Base-by-base conservation (phyloP, 2,113 vertebrate species). In the Hippopotamus amphibius region DNA sequence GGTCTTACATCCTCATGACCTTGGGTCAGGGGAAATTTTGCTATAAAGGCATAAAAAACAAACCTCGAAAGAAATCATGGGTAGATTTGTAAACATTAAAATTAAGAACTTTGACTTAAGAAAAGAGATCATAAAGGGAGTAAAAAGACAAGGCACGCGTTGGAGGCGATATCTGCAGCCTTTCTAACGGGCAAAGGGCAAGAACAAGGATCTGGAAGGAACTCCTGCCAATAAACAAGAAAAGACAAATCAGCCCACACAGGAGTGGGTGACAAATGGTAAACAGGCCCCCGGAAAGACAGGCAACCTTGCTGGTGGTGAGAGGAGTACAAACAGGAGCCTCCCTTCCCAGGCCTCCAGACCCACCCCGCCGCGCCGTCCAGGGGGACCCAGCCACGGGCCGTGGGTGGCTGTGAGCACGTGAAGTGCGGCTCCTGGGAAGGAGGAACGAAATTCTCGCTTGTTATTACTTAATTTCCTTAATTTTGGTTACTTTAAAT, bases 211-310 rank as follows among this genome's bases (percentile, higher is more conserved):
- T 21, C 2, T 9, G 22, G 14, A 9, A 65, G 28, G 53, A 46
- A 4, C 3, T 50, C 22, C 59, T 41, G 0, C 3, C 30, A 50
- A 16, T 13, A 17, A 1, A 7, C 14, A 53, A 15, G 33, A 28
- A 19, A 21, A 30, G 43, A 76, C 43, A 28, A 28, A 28, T 24
- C 30, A 9, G 24, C 9, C 7, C 19, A 22, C 6, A 15, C 33
- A 15, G 5, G 30, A 65, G 55, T 57, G 55, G 55, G 6, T 57
- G 55, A 57, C 55, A 21, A 57, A 21, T 21, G 19, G 55, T 21
- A 57, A 57, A 57, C 19, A 57, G 55, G 17, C 55, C 17, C 55
- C 55, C 14, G 63, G 14, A 30, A 28, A 65, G 63, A 65, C 13
- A 30, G 63, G 4, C 63, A 3, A 30, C 28, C 19, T 30, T 5